Evolutionary conservation across 2,888 invertebrate genomes (phyloP).

Genomic region (Pterostichus madidus): DNA sequence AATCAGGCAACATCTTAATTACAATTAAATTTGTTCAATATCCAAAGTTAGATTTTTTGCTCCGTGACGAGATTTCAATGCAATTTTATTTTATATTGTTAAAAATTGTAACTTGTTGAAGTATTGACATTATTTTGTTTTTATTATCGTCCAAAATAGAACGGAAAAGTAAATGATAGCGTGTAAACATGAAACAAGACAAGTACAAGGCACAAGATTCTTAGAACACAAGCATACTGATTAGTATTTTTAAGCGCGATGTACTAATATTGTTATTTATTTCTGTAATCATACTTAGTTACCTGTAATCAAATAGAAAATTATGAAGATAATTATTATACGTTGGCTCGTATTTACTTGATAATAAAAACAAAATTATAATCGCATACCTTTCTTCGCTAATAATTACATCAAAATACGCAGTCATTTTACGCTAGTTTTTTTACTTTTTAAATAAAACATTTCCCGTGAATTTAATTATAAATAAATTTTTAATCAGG

Average conservation of each 20-base stretch:
- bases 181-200: background rate
- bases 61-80: too few relatives aligned
- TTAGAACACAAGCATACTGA: background rate
- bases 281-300: conserved; percentile 36
- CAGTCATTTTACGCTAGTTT: background rate
- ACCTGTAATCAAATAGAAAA: conserved; percentile 42
- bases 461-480: conserved; percentile 53
- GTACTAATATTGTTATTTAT: conserved; percentile 22
- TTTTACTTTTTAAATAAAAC: conserved; percentile 32
- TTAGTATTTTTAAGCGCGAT: conserved; percentile 2
- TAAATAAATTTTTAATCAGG: conserved; percentile 48
- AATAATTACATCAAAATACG: conserved; percentile 39
- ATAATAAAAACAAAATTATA: conserved; percentile 44
- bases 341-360: background rate
- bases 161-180: background rate
- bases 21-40: too few relatives aligned
- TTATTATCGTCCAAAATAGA: background rate
- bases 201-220: background rate
- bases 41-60: too few relatives aligned
- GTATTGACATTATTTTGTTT: too few relatives aligned
- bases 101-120: too few relatives aligned
- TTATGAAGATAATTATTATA: conserved; percentile 43
- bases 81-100: too few relatives aligned
- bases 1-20: too few relatives aligned
- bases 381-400: conserved; percentile 10